phyloP scores from a whole-genome alignment of 1,140 invertebrate genomes.

The Augochlora pura region DNA sequence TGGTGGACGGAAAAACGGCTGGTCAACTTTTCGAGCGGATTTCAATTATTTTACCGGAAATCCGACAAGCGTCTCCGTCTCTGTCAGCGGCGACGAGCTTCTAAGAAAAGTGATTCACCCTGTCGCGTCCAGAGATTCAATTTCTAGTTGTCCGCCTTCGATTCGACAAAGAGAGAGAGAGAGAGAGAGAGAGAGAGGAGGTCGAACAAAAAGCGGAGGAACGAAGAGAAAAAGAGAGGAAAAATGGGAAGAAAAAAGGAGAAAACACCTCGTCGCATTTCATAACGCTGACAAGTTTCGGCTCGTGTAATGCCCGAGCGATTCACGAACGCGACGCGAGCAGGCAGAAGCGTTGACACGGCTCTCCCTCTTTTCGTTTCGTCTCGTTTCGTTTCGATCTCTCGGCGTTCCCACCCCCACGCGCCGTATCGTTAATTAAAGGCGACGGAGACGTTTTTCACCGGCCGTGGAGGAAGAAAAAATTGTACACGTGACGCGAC shows the following conservation, averaged over 20 bases:
- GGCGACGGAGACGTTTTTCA: background rate
- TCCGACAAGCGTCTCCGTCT: background rate
- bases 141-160: background rate
- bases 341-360: too few relatives aligned
- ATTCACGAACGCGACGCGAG: background rate
- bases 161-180: background rate
- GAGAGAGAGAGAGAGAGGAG: too few relatives aligned
- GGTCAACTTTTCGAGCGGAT: background rate
- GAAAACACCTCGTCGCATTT: background rate
- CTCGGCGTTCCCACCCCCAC: background rate
- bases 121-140: background rate
- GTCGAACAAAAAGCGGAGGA: too few relatives aligned
- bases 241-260: too few relatives aligned
- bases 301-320: background rate
- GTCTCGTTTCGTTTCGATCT: background rate
- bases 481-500: conserved; percentile 31
- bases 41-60: background rate
- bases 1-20: too few relatives aligned
- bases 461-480: background rate
- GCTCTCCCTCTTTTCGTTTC: background rate
- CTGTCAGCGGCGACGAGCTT: background rate
- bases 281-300: background rate
- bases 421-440: conserved; percentile 3
- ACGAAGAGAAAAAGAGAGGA: too few relatives aligned
- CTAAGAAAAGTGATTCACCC: conserved; percentile 6